Percentiles rank a stretch among this genome's conserved stretches.
Evolutionary conservation across 2,888 invertebrate genomes (phyloP).

Genomic region (Cryptus viduatorius): DNA sequence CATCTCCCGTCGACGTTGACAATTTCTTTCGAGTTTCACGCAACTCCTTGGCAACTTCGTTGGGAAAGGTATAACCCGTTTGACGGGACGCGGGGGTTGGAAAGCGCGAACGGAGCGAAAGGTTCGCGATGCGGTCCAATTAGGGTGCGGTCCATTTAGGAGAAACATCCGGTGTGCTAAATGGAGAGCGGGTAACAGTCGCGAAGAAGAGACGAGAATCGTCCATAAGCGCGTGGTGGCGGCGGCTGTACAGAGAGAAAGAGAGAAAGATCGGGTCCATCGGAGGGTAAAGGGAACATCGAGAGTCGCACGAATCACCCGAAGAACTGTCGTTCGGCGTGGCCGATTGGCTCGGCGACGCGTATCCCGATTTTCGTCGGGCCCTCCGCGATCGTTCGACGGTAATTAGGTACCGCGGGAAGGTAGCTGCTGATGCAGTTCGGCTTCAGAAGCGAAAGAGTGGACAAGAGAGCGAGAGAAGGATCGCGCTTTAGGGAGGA

Average conservation of each 20-base stretch:
- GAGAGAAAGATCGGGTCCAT: constrained; percentile 66
- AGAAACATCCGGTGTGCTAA: constrained; percentile 74
- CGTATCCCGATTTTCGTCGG: constrained; percentile 63
- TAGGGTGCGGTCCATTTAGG: constrained; percentile 73
- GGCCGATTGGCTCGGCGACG: constrained; percentile 54
- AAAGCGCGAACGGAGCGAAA: constrained; percentile 59
- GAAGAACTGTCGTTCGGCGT: constrained; percentile 61
- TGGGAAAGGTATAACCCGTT: constrained; percentile 49
- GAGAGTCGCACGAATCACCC: constrained; percentile 54
- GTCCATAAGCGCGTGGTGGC: constrained; percentile 10
- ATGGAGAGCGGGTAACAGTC: constrained; percentile 60
- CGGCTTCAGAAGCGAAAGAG: constrained; percentile 36
- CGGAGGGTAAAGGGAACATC: constrained; percentile 58
- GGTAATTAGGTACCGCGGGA: constrained; percentile 68
- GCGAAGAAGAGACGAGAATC: constrained; percentile 38
- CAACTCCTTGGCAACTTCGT: constrained; percentile 14
- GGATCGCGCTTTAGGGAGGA: constrained; percentile 30
- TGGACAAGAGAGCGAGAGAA: constrained; percentile 44
- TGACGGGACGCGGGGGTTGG: constrained; percentile 27
- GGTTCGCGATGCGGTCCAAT: constrained; percentile 71
- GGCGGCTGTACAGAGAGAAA: constrained; percentile 14
- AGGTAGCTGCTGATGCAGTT: constrained; percentile 33
- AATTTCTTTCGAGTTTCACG: constrained; percentile 36
- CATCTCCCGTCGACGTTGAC: constrained; percentile 25
- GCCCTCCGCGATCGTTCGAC: constrained; percentile 67